Percentiles rank a stretch among this genome's conserved stretches.
Conservation (phyloP, 2,113 vertebrate genomes). For the Leptodactylus fuscus region DNA sequence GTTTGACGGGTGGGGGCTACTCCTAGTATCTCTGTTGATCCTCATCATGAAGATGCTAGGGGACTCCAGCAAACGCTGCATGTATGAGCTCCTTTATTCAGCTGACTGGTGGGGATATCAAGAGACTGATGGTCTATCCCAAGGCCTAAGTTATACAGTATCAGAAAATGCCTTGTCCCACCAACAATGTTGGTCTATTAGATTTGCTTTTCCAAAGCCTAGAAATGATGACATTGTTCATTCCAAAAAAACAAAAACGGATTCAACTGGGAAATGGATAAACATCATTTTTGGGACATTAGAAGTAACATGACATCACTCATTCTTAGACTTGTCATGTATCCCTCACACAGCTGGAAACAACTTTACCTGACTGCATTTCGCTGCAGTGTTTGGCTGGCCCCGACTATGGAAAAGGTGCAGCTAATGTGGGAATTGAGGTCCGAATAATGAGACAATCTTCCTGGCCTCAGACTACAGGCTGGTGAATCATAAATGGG, state of each 20-base stretch:
- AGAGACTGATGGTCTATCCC: too few species aligned
- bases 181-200: too few species aligned
- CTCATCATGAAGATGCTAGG: too few species aligned
- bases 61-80: too few species aligned
- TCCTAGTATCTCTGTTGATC: too few species aligned
- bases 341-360: conserved; percentile 26
- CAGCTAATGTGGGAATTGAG: conserved; percentile 41
- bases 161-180: background rate
- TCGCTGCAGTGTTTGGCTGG: conserved; percentile 10
- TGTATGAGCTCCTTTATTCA: too few species aligned
- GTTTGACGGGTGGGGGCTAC: too few species aligned
- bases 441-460: conserved; percentile 26
- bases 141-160: too few species aligned
- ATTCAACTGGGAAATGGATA: background rate
- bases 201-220: background rate
- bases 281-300: background rate
- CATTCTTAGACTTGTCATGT: conserved; percentile 2
- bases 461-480: conserved; percentile 12
- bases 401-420: conserved; percentile 28
- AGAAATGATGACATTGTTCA: background rate
- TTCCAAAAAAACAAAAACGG: background rate
- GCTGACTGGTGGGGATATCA: too few species aligned
- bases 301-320: conserved; percentile 21
- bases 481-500: conserved; percentile 28
- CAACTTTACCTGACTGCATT: conserved; percentile 37